Evolutionary conservation across 2,113 vertebrate species (phyloP).

Genomic region (Clinocottus analis): DNA sequence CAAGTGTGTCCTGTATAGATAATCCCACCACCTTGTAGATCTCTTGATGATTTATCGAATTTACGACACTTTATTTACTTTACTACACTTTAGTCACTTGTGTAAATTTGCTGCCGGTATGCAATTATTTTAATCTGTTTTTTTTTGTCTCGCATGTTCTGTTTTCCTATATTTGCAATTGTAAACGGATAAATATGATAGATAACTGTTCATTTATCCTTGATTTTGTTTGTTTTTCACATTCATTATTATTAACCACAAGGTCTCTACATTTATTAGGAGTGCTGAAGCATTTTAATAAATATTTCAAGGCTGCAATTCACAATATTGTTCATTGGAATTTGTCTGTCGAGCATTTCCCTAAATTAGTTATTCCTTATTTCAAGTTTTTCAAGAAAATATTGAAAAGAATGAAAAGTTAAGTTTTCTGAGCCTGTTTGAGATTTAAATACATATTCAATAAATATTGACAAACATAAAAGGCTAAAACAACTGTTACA

Average conservation of each 20-base stretch:
- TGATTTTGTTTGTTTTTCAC: background rate
- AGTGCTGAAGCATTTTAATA: background rate
- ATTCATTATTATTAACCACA: background rate
- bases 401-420: background rate
- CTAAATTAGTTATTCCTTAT: background rate
- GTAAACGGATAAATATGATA: background rate
- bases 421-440: background rate
- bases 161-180: background rate
- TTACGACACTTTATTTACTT: conserved; percentile 29
- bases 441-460: background rate
- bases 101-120: conserved; percentile 15
- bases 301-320: background rate
- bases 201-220: background rate
- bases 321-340: background rate
- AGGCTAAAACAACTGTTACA: background rate
- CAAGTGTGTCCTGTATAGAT: conserved; percentile 35
- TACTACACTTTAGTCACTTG: conserved; percentile 16
- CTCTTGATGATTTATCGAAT: conserved; percentile 39
- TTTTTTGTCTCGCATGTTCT: background rate
- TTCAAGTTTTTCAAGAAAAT: background rate
- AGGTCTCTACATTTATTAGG: background rate
- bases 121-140: conserved; percentile 1
- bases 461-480: background rate
- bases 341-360: background rate
- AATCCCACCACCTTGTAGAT: conserved; percentile 57